These are phyloP conservation scores for Iphiclides podalirius DNA, from an alignment of 2,888 invertebrate genomes.

Conservation along the genomic window DNA sequence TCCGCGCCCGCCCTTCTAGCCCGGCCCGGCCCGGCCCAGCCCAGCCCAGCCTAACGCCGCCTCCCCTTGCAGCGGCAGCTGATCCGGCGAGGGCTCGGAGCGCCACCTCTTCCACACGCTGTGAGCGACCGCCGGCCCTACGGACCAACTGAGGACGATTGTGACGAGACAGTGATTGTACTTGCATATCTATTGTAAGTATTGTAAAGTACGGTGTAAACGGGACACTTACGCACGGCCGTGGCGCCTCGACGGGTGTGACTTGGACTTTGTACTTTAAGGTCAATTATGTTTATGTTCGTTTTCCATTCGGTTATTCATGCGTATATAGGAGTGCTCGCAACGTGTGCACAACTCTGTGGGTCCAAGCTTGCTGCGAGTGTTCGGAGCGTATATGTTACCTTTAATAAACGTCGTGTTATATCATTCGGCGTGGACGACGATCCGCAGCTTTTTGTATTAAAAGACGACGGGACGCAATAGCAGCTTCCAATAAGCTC, in stretches of 20 bases:
- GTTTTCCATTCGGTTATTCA: not conserved
- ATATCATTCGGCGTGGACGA: too few relatives aligned
- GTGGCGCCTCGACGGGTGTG: not conserved
- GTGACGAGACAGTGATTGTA: too few relatives aligned
- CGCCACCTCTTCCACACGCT: conserved; percentile 74
- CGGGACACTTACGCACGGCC: not conserved
- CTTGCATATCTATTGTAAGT: too few relatives aligned
- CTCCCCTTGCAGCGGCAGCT: conserved; percentile 77
- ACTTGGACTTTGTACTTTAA: not conserved
- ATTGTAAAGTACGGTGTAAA: too few relatives aligned
- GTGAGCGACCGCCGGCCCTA: conserved; percentile 37
- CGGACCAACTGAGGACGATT: conserved; percentile 3
- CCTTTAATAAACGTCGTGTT: too few relatives aligned
- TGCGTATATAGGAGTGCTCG: too few relatives aligned
- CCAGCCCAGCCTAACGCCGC: too few relatives aligned
- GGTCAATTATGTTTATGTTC: conserved; percentile 8
- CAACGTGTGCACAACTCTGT: not conserved
- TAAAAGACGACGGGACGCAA: too few relatives aligned
- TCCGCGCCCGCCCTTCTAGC: too few relatives aligned
- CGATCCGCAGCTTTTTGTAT: too few relatives aligned
- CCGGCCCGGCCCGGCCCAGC: too few relatives aligned
- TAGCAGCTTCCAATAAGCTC: too few relatives aligned
- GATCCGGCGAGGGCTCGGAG: conserved; percentile 77
- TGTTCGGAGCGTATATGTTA: not conserved
- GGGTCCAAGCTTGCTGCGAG: not conserved